Evolutionary conservation across 2,888 invertebrate species (phyloP), one percentile per base, ranked within the genome.

Genomic region (Seladonia tumulorum): DNA sequence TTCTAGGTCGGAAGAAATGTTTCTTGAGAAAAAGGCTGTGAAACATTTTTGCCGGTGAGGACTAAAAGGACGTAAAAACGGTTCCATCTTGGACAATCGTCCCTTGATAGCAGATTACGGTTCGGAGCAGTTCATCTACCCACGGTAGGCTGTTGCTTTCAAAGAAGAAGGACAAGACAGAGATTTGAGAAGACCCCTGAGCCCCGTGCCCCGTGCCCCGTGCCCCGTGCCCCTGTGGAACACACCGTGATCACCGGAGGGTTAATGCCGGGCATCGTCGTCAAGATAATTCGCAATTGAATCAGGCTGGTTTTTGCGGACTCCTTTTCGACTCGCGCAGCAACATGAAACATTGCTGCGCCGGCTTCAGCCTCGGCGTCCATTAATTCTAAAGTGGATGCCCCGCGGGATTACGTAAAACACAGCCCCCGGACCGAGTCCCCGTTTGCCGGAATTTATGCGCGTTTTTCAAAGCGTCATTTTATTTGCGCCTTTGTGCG

Each of bases 341-440:
- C 25, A 45, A 14, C 35, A 25, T 2, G 63, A 49, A 49, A 66
- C 22, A 68, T 47, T 25, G 39, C 70, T 22, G 57, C n/a, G 18
- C 25, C 53, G 22, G 29, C 39, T n/a, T 79, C n/a, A 25, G 57
- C 75, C 75, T 71, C 60, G 70, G n/a, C 57, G 16, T 22, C 16
- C 60, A 80, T 82, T 80, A 80, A 80, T 82, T 75, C 80, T 49
- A 57, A 39, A 75, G 39, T 66, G 57, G 60, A 57, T 29, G 70
- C 47, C 70, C 39, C 10, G 47, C 57, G 74, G 70, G 66, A 74
- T 75, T 80, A 66, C 60, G 35, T 57, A 57, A 75, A 82, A 79
- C 49, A 68, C 39, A 35, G 16, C 68, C 35, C 39, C 29, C 25
- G 35, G 47, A 45, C 14, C 35, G n/a, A 60, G 60, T 49, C 42